These are phyloP conservation scores for Pocillopora meandrina DNA, from an alignment of 92 coral and sea anemone genomes.

Conservation along the genomic window DNA sequence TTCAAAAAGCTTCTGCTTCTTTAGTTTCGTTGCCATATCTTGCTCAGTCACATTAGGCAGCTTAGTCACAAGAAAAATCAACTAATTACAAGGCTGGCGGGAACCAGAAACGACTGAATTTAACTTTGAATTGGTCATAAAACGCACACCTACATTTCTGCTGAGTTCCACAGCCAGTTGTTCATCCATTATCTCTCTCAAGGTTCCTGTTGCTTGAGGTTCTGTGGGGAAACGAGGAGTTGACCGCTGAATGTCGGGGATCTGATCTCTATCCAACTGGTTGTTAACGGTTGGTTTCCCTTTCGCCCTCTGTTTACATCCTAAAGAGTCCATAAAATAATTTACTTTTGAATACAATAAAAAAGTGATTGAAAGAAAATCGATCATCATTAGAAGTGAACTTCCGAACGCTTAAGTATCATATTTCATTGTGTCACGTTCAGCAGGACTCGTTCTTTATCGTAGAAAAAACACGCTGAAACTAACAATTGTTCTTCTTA, in stretches of 20 bases:
- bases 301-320: neutral
- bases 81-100: neutral
- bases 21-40: conserved; percentile 66
- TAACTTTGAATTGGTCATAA: neutral
- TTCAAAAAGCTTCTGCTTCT: conserved; percentile 79
- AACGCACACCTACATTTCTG: conserved; percentile 61
- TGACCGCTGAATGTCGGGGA: neutral
- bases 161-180: conserved; percentile 79
- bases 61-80: neutral
- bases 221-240: neutral
- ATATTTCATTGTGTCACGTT: too few species aligned
- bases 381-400: too few species aligned
- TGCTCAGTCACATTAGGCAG: conserved; percentile 9
- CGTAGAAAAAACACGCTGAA: neutral
- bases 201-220: conserved; percentile 53
- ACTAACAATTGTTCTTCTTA: neutral
- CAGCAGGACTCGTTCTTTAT: too few species aligned
- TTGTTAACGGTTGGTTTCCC: neutral
- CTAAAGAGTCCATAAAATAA: neutral
- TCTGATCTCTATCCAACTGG: neutral
- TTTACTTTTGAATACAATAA: too few species aligned
- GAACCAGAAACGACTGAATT: neutral
- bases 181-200: conserved; percentile 93
- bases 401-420: too few species aligned
- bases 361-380: too few species aligned